Conservation (phyloP, 2,113 vertebrate species). For the Trogon surrucura region DNA sequence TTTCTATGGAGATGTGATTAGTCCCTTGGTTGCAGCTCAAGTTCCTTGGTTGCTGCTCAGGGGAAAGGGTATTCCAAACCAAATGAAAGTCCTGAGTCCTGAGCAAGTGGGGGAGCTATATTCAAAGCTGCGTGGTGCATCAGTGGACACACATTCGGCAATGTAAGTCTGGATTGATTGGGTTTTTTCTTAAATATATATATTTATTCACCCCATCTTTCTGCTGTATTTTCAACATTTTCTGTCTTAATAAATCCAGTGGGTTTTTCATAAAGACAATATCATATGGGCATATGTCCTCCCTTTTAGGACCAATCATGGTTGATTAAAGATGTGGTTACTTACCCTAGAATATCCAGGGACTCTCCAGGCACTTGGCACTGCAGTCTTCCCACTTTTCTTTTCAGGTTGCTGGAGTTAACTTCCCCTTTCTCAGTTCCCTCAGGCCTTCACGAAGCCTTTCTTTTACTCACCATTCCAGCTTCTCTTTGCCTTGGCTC, state of each 20-base stretch:
- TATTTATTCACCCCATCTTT: not conserved
- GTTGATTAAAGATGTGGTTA: not conserved
- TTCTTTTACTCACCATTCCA: not conserved
- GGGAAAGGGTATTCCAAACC: not conserved
- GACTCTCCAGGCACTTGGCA: not conserved
- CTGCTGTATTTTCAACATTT: not conserved
- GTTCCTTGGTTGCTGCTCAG: not conserved
- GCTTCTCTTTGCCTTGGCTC: not conserved
- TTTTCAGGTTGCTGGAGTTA: not conserved
- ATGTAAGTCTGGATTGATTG: fast-evolving
- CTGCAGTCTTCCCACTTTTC: not conserved
- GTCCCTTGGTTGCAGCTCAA: not conserved
- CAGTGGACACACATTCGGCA: not conserved
- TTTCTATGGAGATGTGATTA: not conserved
- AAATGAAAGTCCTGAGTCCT: not conserved
- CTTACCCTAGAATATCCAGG: not conserved
- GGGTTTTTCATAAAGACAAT: not conserved
- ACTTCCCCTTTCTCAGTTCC: not conserved
- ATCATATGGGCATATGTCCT: not conserved
- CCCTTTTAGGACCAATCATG: not conserved
- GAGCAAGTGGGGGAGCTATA: not conserved
- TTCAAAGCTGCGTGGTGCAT: not conserved
- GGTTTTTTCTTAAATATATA: too few species aligned
- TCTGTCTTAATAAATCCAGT: not conserved
- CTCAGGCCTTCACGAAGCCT: not conserved